These are phyloP conservation scores for Melanostoma mellinum DNA, from an alignment of 2,888 invertebrate genomes.

Conservation along the genomic window DNA sequence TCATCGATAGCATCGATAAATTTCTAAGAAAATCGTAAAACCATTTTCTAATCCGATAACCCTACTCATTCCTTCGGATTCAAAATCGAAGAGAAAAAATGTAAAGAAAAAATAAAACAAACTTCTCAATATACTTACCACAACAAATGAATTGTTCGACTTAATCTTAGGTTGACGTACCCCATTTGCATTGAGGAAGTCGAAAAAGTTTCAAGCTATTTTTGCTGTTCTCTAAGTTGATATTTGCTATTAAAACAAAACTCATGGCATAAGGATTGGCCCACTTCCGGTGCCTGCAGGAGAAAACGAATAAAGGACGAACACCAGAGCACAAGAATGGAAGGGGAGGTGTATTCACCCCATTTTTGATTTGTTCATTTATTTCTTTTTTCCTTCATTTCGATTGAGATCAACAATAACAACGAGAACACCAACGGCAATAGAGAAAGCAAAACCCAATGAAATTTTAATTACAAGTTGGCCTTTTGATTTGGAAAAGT, in stretches of 20 bases:
- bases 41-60: not conserved
- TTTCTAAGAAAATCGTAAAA: not conserved
- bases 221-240: not conserved
- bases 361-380: conserved; percentile 1
- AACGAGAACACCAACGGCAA: conserved; percentile 20
- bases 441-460: conserved; percentile 51
- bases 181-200: conserved; percentile 20
- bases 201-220: not conserved
- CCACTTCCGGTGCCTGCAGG: conserved; percentile 45
- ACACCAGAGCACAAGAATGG: not conserved
- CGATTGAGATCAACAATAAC: not conserved
- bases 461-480: conserved; percentile 71
- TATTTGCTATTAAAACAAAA: conserved; percentile 1
- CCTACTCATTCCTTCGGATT: no score
- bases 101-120: conserved; percentile 1
- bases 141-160: conserved; percentile 27
- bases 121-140: conserved; percentile 4
- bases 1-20: not conserved
- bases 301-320: no score
- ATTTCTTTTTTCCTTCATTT: no score
- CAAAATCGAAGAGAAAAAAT: not conserved
- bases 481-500: conserved; percentile 63
- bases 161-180: conserved; percentile 12
- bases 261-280: conserved; percentile 37
- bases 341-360: conserved; percentile 7